Conservation (phyloP, 2,113 vertebrate genomes). For the Cygnus buccinator region DNA sequence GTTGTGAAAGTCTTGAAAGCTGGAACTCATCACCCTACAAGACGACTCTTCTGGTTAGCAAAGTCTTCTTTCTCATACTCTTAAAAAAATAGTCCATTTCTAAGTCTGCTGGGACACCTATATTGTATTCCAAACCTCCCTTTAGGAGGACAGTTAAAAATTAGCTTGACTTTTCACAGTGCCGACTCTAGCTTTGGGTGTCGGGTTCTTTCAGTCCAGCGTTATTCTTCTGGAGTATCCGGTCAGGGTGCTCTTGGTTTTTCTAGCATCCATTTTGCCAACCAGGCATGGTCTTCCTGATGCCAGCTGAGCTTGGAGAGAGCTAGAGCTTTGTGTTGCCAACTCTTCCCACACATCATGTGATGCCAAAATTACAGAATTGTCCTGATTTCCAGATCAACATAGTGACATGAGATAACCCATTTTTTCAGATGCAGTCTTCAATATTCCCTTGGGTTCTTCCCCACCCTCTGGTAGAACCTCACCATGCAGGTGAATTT, state of each 20-base stretch:
- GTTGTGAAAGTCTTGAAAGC: not conserved
- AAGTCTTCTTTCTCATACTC: not conserved
- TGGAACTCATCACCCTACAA: not conserved
- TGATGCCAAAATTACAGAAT: not conserved
- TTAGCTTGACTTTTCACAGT: not conserved
- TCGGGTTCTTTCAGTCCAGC: not conserved
- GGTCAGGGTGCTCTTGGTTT: not conserved
- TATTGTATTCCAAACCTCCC: not conserved
- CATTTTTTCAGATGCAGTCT: not conserved
- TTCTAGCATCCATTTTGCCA: not conserved
- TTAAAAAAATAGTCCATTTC: not conserved
- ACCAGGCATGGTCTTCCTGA: not conserved
- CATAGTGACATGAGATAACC: not conserved
- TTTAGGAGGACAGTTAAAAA: not conserved
- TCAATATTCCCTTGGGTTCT: not conserved
- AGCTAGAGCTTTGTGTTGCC: not conserved
- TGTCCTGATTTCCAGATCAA: not conserved
- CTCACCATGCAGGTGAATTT: not conserved
- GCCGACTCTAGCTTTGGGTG: fast-evolving
- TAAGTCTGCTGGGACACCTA: not conserved
- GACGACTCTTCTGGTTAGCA: not conserved
- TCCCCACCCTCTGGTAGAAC: not conserved
- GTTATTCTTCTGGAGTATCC: not conserved
- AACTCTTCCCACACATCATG: not conserved
- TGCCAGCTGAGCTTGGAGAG: not conserved